Base-by-base conservation (phyloP, 2,888 invertebrate species). In the Pollenia labialis region DNA sequence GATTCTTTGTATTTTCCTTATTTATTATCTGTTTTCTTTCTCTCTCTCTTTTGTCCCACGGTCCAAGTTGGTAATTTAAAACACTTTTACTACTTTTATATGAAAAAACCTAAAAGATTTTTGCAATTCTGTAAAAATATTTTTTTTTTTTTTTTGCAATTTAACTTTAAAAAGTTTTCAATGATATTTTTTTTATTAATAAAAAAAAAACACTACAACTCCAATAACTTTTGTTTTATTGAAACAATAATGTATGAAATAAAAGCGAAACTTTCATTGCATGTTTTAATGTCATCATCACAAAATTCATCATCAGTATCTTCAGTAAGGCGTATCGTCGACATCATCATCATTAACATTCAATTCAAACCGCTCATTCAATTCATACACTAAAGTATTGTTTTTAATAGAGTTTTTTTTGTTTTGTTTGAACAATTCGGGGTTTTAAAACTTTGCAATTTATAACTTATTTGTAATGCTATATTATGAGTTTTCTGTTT, bases 201-300 rank as follows among this genome's bases (percentile, higher is more conserved):
- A 18, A n/a, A 54, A 44, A 44, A 75, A 50, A 16, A 42, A 48
- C 48, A 50, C 44, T 44, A 50, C 42, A 81, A 66, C 81, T 66
- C 14, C 72, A 58, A 81, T 68, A 75, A 81, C 16, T 58, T 68
- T 75, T 74, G 54, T 74, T 74, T 69, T 76, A 40, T 7, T 56
- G 16, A 11, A 74, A 79, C 64, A 74, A 72, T 50, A 62, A 18
- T 42, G 62, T 32, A 64, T 14, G 50, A 50, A 74, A 66, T 68
- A 68, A 12, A 50, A 50, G 16, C 16, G 56, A 79, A 79, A 84
- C 83, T 84, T 79, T 79, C 84, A 66, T 84, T 84, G 84, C 84
- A 84, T 84, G 84, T 74, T 84, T 79, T 72, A 66, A 66, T 79
- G 72, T 84, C 83, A 84, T 72, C 72, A 79, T 62, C 16, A 14